A percentile compares a stretch with the other conserved stretches of the same genome.
phyloP scores from a whole-genome alignment of 1,140 invertebrate genomes.

The Hyphantria cunea region DNA sequence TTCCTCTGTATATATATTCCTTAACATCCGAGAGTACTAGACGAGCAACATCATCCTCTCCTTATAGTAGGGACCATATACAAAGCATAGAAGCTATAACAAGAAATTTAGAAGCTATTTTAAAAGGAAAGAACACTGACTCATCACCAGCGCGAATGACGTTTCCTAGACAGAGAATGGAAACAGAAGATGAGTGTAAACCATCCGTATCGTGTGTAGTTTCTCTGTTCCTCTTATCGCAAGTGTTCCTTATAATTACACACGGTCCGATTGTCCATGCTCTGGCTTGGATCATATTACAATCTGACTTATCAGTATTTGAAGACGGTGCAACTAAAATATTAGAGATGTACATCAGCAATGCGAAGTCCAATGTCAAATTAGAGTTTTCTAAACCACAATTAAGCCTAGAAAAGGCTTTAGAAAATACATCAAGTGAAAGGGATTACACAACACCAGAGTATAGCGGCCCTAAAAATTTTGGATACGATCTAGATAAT shows the following conservation, averaged over 20 bases:
- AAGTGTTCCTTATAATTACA: constrained; percentile 97
- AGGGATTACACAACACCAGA: constrained; percentile 74
- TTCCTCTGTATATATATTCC: constrained; percentile 97
- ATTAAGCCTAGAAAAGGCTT: constrained; percentile 85
- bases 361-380: constrained; percentile 77
- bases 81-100: constrained; percentile 83
- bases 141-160: constrained; percentile 61
- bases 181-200: constrained; percentile 79
- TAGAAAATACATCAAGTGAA: constrained; percentile 73
- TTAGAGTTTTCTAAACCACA: constrained; percentile 81
- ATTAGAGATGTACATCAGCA: constrained; percentile 87
- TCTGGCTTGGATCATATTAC: constrained; percentile 93
- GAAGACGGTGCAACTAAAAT: constrained; percentile 88
- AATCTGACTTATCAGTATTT: constrained; percentile 88
- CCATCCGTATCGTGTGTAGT: constrained; percentile 94
- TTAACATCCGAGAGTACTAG: constrained; percentile 83
- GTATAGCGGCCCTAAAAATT: constrained; percentile 59
- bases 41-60: constrained; percentile 53
- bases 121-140: constrained; percentile 82
- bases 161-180: constrained; percentile 65
- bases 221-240: constrained; percentile 94
- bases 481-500: constrained; percentile 56
- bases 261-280: constrained; percentile 94
- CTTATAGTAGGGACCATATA: constrained; percentile 69
- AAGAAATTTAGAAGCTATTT: constrained; percentile 83